phyloP scores from a whole-genome alignment of 2,797 vertebrate genomes.

The Acipenser transmontanus region DNA sequence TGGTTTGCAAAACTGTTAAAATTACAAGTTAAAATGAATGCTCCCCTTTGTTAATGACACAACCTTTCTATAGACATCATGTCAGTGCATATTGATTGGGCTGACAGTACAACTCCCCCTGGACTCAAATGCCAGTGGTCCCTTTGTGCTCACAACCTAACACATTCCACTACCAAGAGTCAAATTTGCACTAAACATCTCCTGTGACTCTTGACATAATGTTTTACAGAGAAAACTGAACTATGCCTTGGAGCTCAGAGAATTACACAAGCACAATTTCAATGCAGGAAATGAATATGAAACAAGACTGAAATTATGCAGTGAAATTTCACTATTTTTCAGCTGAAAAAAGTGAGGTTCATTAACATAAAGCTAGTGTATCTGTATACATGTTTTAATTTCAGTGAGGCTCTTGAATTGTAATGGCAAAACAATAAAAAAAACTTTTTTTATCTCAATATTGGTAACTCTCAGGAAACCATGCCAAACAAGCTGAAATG shows the following conservation, averaged over 20 bases:
- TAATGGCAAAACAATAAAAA: too few species aligned
- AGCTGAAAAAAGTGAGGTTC: slow-evolving; percentile 73
- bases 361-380: slow-evolving; percentile 42
- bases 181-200: slow-evolving; percentile 64
- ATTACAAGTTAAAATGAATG: slow-evolving; percentile 6
- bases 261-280: slow-evolving; percentile 59
- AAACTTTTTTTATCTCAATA: too few species aligned
- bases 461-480: too few species aligned
- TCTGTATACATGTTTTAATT: neutral
- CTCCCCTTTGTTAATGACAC: slow-evolving; percentile 1
- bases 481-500: too few species aligned
- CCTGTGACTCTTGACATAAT: slow-evolving; percentile 67
- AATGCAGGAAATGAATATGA: slow-evolving; percentile 68
- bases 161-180: slow-evolving; percentile 68
- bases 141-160: slow-evolving; percentile 58
- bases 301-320: slow-evolving; percentile 65
- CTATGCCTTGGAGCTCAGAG: slow-evolving; percentile 65
- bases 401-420: too few species aligned
- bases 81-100: slow-evolving; percentile 45
- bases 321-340: slow-evolving; percentile 25
- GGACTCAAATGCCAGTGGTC: slow-evolving; percentile 57
- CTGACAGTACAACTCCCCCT: slow-evolving; percentile 64
- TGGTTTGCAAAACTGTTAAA: neutral
- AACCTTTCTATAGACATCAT: slow-evolving; percentile 10
- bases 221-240: slow-evolving; percentile 58